Conservation (phyloP, 2,797 vertebrate genomes). For the Pangasius larnaudii region DNA sequence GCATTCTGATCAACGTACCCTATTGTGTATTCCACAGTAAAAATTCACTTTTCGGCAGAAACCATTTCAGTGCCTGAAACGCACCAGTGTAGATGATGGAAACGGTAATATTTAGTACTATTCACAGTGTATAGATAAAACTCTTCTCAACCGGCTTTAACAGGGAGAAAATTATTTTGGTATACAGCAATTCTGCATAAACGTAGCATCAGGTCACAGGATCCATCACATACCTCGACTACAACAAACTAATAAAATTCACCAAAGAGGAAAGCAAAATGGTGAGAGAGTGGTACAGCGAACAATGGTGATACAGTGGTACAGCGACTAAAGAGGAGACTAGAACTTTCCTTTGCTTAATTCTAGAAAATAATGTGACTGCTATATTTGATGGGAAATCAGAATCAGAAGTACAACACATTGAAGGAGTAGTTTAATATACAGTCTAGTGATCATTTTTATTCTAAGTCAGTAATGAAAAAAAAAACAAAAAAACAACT, state of each 20-base stretch:
- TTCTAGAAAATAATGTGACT: not conserved
- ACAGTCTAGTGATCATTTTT: not conserved
- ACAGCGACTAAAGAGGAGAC: not conserved
- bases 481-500: too few species aligned
- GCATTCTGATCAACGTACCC: not conserved
- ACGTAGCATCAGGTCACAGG: not conserved
- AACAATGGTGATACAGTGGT: too few species aligned
- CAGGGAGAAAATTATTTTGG: not conserved
- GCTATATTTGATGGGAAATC: not conserved
- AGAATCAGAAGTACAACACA: not conserved
- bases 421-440: not conserved
- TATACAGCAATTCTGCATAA: not conserved
- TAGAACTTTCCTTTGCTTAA: not conserved
- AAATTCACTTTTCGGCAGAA: not conserved
- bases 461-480: not conserved
- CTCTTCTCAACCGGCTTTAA: not conserved
- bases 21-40: not conserved
- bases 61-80: not conserved
- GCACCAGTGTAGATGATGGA: not conserved
- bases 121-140: not conserved
- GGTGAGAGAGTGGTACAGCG: not conserved
- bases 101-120: not conserved
- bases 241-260: not conserved
- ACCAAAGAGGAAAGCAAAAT: not conserved
- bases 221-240: not conserved